Conservation (phyloP, 2,797 vertebrate species). For the Halcyon badia region DNA sequence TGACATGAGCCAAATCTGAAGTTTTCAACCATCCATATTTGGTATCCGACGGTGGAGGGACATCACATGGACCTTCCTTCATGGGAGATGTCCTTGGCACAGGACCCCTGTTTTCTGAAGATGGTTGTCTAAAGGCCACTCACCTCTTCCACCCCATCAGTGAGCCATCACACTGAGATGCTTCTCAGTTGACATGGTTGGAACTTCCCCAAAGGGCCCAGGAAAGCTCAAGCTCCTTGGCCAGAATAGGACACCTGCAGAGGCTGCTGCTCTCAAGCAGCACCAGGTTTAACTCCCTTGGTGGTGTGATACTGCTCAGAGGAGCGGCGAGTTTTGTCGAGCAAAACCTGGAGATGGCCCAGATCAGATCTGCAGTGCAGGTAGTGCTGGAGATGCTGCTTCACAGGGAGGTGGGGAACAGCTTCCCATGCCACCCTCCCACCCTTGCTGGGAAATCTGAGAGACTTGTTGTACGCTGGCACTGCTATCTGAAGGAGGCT, state of each 20-base stretch:
- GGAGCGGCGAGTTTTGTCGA: background rate
- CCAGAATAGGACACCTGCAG: background rate
- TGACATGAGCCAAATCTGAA: background rate
- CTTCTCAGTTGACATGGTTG: background rate
- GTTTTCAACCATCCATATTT: background rate
- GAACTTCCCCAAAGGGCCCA: background rate
- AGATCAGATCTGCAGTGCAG: rapidly evolving
- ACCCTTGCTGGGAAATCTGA: background rate
- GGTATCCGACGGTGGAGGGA: background rate
- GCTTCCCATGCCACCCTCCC: background rate
- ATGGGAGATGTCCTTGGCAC: background rate
- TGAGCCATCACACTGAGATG: background rate
- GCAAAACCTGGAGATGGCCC: background rate
- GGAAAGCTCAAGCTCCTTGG: background rate
- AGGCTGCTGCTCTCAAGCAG: background rate
- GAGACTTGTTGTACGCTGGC: rapidly evolving
- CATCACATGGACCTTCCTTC: rapidly evolving
- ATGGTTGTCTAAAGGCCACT: background rate
- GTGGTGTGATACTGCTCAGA: background rate
- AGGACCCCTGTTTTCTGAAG: background rate
- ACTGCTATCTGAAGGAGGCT: background rate
- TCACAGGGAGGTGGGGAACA: background rate
- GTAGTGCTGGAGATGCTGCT: background rate
- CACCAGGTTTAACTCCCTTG: background rate
- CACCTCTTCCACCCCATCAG: background rate